Evolutionary conservation across 2,888 invertebrate genomes (phyloP).

Genomic region (Epistrophella euchroma): DNA sequence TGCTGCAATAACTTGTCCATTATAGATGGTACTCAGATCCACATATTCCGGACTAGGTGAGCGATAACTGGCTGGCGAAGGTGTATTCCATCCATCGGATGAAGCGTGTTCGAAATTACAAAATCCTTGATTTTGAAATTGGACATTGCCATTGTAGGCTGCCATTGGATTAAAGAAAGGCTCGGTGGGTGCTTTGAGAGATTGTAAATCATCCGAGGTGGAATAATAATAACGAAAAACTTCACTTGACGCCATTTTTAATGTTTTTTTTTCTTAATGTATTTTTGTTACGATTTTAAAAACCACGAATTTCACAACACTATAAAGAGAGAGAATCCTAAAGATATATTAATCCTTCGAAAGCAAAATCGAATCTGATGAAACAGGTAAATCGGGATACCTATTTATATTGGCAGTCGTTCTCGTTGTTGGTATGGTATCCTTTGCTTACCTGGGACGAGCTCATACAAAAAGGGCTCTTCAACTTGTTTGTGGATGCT

Average conservation of each 20-base stretch:
- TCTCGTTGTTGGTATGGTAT: background rate
- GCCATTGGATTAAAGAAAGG: conserved; percentile 83
- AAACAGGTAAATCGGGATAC: conserved; percentile 60
- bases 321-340: conserved; percentile 3
- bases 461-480: conserved; percentile 55
- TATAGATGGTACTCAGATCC: conserved; percentile 82
- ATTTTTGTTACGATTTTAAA: conserved; percentile 18
- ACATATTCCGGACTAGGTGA: conserved; percentile 84
- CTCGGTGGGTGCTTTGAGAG: conserved; percentile 80
- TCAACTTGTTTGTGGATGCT: conserved; percentile 30
- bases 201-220: conserved; percentile 82
- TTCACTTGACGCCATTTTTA: conserved; percentile 82
- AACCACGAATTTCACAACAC: conserved; percentile 55
- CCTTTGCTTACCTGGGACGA: conserved; percentile 56
- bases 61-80: conserved; percentile 83
- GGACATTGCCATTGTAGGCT: conserved; percentile 79
- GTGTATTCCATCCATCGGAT: conserved; percentile 84
- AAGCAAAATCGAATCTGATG: conserved; percentile 73
- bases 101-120: conserved; percentile 83
- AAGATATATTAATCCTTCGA: conserved; percentile 76
- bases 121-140: conserved; percentile 80
- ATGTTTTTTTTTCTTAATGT: background rate
- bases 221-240: conserved; percentile 83
- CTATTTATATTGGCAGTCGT: conserved; percentile 49
- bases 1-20: conserved; percentile 70